phyloP scores from a whole-genome alignment of 2,888 invertebrate genomes.

The Temnothorax unifasciatus region DNA sequence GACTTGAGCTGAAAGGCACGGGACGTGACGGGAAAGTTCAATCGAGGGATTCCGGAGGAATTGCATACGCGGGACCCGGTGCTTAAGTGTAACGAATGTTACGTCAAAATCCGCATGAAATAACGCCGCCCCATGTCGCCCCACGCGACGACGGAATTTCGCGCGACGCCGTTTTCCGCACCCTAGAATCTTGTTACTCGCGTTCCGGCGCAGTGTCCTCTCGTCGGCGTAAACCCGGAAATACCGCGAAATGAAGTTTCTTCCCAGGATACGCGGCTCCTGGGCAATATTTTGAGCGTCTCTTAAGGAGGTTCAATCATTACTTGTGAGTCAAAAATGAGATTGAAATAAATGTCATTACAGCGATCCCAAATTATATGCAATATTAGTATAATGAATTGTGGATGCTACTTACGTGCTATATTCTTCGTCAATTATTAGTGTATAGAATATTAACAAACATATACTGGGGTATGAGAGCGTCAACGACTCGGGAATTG shows the following conservation, averaged over 20 bases:
- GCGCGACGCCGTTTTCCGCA: neutral
- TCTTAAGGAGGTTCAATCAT: no score
- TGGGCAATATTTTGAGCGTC: neutral
- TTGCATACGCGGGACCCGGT: neutral
- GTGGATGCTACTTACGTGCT: no score
- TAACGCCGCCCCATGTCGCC: slow-evolving; percentile 20
- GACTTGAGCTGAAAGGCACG: slow-evolving; percentile 46
- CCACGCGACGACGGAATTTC: neutral
- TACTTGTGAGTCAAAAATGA: no score
- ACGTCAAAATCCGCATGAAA: slow-evolving; percentile 47
- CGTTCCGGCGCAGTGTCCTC: slow-evolving; percentile 23
- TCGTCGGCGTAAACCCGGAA: neutral
- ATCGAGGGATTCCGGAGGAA: slow-evolving; percentile 37
- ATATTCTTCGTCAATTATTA: no score
- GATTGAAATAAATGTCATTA: no score
- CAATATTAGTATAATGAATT: no score
- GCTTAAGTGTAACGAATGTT: slow-evolving; percentile 45
- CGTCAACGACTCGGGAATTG: no score
- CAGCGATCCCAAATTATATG: no score
- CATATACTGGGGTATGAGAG: no score
- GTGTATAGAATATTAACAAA: no score
- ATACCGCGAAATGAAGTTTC: slow-evolving; percentile 37
- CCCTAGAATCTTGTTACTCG: slow-evolving; percentile 29
- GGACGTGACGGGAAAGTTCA: slow-evolving; percentile 66
- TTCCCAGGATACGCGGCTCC: neutral